These are phyloP conservation scores for Fissipunctia ypsillon DNA, from an alignment of 2,888 invertebrate genomes.

Conservation along the genomic window DNA sequence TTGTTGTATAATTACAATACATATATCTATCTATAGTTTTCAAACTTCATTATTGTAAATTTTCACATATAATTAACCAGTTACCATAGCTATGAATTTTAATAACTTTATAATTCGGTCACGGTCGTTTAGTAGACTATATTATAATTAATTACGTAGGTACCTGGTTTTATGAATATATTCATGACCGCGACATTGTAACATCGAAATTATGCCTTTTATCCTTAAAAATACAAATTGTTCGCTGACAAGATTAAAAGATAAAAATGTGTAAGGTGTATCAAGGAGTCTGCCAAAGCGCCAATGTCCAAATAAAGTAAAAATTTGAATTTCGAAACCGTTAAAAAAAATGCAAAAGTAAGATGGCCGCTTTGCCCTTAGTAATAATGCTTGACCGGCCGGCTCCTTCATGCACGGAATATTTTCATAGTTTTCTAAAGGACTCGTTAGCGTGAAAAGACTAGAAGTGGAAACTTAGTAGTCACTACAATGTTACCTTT, in stretches of 20 bases:
- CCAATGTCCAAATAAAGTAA: constrained; percentile 12
- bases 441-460: constrained; percentile 27
- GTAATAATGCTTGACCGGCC: background rate
- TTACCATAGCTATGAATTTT: constrained; percentile 64
- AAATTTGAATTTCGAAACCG: background rate
- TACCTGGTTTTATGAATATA: constrained; percentile 60
- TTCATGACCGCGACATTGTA: constrained; percentile 48
- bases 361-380: constrained; percentile 11
- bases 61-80: constrained; percentile 48
- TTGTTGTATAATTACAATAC: constrained; percentile 53
- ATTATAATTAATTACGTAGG: constrained; percentile 52
- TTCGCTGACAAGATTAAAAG: constrained; percentile 5
- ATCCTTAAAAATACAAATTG: constrained; percentile 33
- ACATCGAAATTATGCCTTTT: constrained; percentile 67
- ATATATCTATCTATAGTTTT: constrained; percentile 43
- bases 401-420: constrained; percentile 39
- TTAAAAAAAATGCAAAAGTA: constrained; percentile 2
- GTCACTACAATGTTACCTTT: constrained; percentile 10
- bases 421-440: constrained; percentile 40
- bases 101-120: constrained; percentile 49
- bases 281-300: constrained; percentile 32
- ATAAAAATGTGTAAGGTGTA: constrained; percentile 24
- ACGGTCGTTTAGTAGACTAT: constrained; percentile 54
- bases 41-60: constrained; percentile 46
- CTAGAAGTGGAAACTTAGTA: constrained; percentile 17